phyloP scores from a whole-genome alignment of 1,140 invertebrate species.

The Chymomyza costata region DNA sequence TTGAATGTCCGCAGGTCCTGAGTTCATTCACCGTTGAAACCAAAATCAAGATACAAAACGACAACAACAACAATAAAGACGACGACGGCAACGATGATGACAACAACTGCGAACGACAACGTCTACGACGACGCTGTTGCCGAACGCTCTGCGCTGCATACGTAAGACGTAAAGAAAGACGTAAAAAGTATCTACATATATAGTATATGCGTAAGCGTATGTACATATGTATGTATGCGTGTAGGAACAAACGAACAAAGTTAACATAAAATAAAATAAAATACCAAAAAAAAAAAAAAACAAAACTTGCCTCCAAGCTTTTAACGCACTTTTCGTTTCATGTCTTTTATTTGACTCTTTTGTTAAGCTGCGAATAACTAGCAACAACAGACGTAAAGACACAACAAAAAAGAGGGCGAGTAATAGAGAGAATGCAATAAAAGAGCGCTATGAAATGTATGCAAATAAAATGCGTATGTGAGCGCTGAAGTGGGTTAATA shows the following conservation, averaged over 20 bases:
- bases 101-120: conserved; percentile 3
- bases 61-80: conserved; percentile 25
- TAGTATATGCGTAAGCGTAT: conserved; percentile 14
- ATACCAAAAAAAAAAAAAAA: no score
- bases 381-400: no score
- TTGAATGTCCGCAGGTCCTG: conserved; percentile 69
- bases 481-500: conserved; percentile 67
- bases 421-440: background rate
- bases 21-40: conserved; percentile 72
- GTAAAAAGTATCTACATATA: conserved; percentile 18
- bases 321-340: no score
- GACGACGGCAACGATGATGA: conserved; percentile 29
- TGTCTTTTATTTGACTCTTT: no score
- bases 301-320: no score
- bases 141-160: conserved; percentile 17
- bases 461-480: conserved; percentile 70
- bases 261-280: no score
- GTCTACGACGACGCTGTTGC: no score
- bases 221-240: conserved; percentile 1
- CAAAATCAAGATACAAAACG: conserved; percentile 70
- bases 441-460: conserved; percentile 20
- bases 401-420: background rate
- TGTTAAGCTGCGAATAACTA: no score
- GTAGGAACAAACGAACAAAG: conserved; percentile 33
- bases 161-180: conserved; percentile 17